Base-by-base conservation (phyloP, 1,140 invertebrate genomes). In the Hestina assimilis region DNA sequence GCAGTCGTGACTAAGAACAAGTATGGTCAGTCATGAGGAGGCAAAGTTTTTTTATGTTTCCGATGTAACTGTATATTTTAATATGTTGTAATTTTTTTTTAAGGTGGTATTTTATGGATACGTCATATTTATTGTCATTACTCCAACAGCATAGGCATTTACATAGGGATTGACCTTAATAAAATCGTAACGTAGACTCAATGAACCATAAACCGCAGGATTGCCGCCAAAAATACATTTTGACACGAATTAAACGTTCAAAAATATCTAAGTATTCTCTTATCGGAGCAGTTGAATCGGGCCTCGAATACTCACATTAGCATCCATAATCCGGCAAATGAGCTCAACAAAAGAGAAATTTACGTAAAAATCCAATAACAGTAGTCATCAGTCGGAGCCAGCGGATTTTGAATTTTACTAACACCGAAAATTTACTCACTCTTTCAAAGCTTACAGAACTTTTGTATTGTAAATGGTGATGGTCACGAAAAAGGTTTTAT, bases 291-390 rank as follows among this genome's bases (percentile, higher is more conserved):
- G 59, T 68, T 31, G 66, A 69, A 77, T 76, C 75, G 67, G 31
- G 58, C 55, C 59, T 52, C 40, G 38, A 59, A 59, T 54, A 62
- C 60, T 43, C 43, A 66, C 65, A 76, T 79, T 79, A 76, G 69
- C 78, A 71, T 72, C 72, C 63, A 69, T 80, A 82, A 82, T 75
- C 73, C 66, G 56, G 61, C 60, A 73, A 82, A 84, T 77, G 76
- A 76, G 72, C 66, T 58, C 64, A 69, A 77, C 74, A 84, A 79
- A 80, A 72, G 60, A 59, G 63, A 59, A 79, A 81, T 83, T 84
- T 79, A 73, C 72, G 67, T 79, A 75, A 81, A 79, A 79, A 79
- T 81, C 63, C 66, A 72, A 78, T 79, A 78, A 72, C 63, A 70
- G 47, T 51, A 66, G 66, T 68, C 67, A 70, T 74, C 72, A 72